Evolutionary conservation across 2,113 vertebrate species (phyloP), one percentile per base, ranked within the genome.

Genomic region (Origma solitaria): DNA sequence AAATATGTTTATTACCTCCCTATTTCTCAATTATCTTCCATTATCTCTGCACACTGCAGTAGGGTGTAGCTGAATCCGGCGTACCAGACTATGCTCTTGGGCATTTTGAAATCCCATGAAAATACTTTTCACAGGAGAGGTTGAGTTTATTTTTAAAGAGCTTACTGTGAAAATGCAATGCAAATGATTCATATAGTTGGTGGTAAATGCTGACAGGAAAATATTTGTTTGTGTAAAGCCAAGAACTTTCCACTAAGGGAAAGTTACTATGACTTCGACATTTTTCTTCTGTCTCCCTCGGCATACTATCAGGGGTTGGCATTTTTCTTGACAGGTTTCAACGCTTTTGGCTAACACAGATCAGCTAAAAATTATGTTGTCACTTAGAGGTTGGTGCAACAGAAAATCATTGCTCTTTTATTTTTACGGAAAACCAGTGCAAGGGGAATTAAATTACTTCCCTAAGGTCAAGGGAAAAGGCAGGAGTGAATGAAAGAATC

Each of bases 131-230:
- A 86, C 33, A 7, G 7, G 38, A 75, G 72, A 81, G 33, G 6
- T 3, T 66, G 38, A 73, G 50, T 76, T 88, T 68, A 56, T 92
- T 94, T 94, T 86, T 83, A 91, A 95, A 92, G 56, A 92, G 30
- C 28, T 94, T 73, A 66, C 56, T 24, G 7, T 86, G 54, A 77
- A 94, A 88, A 86, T 2, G 8, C 19, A 88, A 42, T 83, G 49
- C 33, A 86, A 91, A 86, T 79, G 8, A 70, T 86, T 90, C 31
- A 92, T 57, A 75, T 33, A 78, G 28, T 70, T 70, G 50, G 15
- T 37, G 22, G 37, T 53, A 90, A 89, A 91, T 84, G 40, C 44
- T 89, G 83, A 81, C 35, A 82, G 35, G 73, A 91, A 92, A 89
- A 82, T 50, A 82, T 30, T 92, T 88, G 27, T 86, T 90, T 92